A percentile compares a stretch with the other conserved stretches of the same genome.
These are phyloP conservation scores for Nymphicus hollandicus DNA, from an alignment of 2,113 vertebrate species.

Conservation along the genomic window DNA sequence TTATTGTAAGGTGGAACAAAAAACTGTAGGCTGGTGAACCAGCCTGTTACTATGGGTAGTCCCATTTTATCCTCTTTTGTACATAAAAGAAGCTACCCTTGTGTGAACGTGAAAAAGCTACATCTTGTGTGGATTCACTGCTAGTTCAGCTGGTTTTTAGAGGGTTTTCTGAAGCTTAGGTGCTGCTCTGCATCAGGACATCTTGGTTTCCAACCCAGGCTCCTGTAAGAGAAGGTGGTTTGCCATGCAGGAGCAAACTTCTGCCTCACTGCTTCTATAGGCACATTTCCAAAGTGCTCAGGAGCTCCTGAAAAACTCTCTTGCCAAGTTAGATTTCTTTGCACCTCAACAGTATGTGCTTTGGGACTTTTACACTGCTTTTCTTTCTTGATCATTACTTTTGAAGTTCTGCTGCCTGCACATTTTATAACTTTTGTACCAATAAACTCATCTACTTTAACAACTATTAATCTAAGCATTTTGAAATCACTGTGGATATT, in stretches of 20 bases:
- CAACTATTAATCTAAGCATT: not conserved
- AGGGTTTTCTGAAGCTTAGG: not conserved
- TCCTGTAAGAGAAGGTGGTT: not conserved
- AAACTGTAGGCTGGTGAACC: not conserved
- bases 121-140: not conserved
- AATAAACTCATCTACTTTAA: not conserved
- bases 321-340: not conserved
- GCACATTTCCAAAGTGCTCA: no score
- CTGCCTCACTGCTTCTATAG: not conserved
- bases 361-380: not conserved
- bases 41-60: accelerated
- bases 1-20: not conserved
- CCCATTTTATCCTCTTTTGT: not conserved
- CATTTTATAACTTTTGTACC: not conserved
- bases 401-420: not conserved
- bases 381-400: not conserved
- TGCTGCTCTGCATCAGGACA: not conserved
- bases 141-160: not conserved
- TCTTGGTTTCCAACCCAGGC: not conserved
- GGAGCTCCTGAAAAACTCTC: not conserved
- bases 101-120: not conserved
- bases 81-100: not conserved
- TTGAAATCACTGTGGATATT: not conserved
- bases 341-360: not conserved
- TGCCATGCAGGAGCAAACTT: not conserved